Evolutionary conservation across 2,888 invertebrate genomes (phyloP).

Genomic region (Drosophila pegasa): DNA sequence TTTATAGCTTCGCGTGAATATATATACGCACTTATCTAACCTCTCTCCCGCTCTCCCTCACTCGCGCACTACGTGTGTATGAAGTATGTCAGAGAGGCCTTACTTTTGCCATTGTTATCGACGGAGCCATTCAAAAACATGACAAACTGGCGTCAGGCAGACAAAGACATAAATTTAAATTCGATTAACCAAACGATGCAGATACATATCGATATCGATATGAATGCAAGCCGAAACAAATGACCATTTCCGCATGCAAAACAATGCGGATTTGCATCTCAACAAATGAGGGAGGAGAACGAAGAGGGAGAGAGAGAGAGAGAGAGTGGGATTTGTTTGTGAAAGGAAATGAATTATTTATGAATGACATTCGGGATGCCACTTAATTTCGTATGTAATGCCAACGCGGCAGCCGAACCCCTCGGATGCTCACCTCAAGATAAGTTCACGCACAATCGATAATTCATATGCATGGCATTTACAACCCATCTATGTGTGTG

Average conservation of each 20-base stretch:
- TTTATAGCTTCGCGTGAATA: background rate
- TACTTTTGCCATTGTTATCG: conserved; percentile 17
- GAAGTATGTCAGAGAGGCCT: background rate
- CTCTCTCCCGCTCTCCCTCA: too few relatives aligned
- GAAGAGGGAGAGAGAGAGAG: background rate
- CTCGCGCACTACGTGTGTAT: background rate
- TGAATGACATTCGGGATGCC: conserved; percentile 58
- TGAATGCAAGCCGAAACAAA: conserved; percentile 52
- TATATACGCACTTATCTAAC: background rate
- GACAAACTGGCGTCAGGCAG: conserved; percentile 14
- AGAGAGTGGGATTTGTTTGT: conserved; percentile 6
- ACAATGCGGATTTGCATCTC: conserved; percentile 40
- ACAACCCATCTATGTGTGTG: conserved; percentile 10
- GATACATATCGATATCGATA: conserved; percentile 66
- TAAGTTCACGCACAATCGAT: conserved; percentile 76
- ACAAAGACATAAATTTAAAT: conserved; percentile 40
- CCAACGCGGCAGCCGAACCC: conserved; percentile 23
- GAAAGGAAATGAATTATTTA: conserved; percentile 69
- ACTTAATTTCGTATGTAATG: conserved; percentile 74
- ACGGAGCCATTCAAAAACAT: conserved; percentile 11
- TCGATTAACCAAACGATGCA: conserved; percentile 11
- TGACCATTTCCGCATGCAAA: conserved; percentile 63
- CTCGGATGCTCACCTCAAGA: conserved; percentile 22
- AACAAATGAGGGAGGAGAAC: conserved; percentile 1
- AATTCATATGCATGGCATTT: conserved; percentile 73